Evolutionary conservation across 2,888 invertebrate genomes (phyloP).

Genomic region (Opisthograptis luteolata): DNA sequence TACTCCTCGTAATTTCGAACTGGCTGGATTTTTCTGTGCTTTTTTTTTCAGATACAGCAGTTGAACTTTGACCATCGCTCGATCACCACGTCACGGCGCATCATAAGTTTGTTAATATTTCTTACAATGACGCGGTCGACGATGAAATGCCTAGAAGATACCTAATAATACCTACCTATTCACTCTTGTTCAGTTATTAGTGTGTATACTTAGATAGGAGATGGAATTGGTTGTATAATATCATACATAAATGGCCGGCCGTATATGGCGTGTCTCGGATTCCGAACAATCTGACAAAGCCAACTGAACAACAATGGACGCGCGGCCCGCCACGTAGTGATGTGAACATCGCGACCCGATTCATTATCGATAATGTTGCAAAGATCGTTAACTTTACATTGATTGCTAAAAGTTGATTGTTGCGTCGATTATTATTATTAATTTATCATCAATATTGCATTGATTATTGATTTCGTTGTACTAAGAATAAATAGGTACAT

Average conservation of each 20-base stretch:
- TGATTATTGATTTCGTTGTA: neutral
- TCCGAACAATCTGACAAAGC: constrained; percentile 56
- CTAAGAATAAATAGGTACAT: no score
- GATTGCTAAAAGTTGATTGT: neutral
- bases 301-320: constrained; percentile 63
- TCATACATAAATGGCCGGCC: constrained; percentile 39
- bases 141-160: no score
- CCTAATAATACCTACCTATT: neutral
- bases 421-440: neutral
- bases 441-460: neutral
- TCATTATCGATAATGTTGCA: constrained; percentile 39
- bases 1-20: no score
- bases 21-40: no score
- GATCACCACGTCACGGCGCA: no score
- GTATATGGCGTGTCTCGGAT: constrained; percentile 39
- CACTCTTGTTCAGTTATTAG: neutral
- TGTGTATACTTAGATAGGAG: constrained; percentile 20
- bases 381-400: constrained; percentile 2
- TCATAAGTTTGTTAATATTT: no score
- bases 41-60: no score
- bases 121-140: no score
- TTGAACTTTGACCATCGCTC: no score
- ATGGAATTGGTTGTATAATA: constrained; percentile 38
- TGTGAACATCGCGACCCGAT: constrained; percentile 43
- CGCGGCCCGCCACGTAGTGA: constrained; percentile 54